Evolutionary conservation across 2,113 vertebrate species (phyloP), one percentile per base, ranked within the genome.

Genomic region (Thinocorus orbignyianus): DNA sequence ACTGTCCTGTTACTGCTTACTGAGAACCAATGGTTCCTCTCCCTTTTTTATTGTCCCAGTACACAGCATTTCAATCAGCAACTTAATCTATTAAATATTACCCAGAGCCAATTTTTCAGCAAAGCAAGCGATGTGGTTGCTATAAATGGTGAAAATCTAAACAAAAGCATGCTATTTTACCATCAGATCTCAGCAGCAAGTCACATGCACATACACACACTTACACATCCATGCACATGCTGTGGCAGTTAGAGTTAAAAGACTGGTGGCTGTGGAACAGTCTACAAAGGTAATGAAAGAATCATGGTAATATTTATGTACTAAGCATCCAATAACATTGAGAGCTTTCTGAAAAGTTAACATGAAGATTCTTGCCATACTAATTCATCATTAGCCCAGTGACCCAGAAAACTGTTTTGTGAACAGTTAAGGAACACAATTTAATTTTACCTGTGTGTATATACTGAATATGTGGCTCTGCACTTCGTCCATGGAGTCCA

Each of bases 401-500:
- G 52, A 44, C 6, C 3, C 2, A 2, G 44, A 35, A 55, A 46
- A 5, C 23, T 18, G 5, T 17, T 83, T 14, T 22, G 41, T 70
- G 73, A 52, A 6, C 26, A 60, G 17, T 10, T 17, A 68, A 74
- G 9, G 7, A 25, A n/a, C 2, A 35, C 39, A 60, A 72, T 3
- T 28, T 35, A 12, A 28, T 9, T 37, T 95, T 97, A 99, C 99
- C 99, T 99, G 99, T 0, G 99, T 99, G 91, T 99, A 99, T 44
- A 99, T 98, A 23, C 99, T 99, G 94, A 99, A 99, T 51, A 99
- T 99, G 70, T 99, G 99, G 95, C 99, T 99, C 92, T 99, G 99
- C 7, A 99, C 99, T 97, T 99, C 99, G 22, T 99, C 99, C 99
- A 99, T 99, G 2, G 99, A 99, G 97, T 99, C 99, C 90, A 99